These are phyloP conservation scores for Lethrus apterus DNA, from an alignment of 1,140 invertebrate genomes.

Conservation along the genomic window DNA sequence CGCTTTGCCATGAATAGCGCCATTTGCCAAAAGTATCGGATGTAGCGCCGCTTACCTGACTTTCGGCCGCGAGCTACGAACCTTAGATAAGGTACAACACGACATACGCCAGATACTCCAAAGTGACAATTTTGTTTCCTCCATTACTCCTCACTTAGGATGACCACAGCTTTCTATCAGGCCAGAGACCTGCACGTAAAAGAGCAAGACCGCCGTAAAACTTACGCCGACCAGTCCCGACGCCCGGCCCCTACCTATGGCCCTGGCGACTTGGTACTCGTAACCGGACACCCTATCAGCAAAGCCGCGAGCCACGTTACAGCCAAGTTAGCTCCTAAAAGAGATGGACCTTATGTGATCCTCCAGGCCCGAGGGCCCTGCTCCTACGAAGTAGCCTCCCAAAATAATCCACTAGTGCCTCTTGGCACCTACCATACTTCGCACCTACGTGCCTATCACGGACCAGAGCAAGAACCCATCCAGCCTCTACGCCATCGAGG, in stretches of 20 bases:
- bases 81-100: slow-evolving; percentile 14
- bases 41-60: slow-evolving; percentile 39
- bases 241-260: not conserved
- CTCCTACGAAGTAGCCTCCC: not conserved
- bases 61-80: slow-evolving; percentile 33
- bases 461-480: not conserved
- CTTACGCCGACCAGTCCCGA: not conserved
- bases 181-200: not conserved
- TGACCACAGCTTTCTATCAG: not conserved
- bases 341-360: not conserved
- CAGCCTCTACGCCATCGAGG: not conserved
- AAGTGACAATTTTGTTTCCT: slow-evolving; percentile 28
- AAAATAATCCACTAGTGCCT: not conserved
- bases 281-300: not conserved
- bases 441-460: not conserved
- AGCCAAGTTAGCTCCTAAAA: not conserved
- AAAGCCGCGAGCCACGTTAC: not conserved
- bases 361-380: not conserved
- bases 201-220: not conserved
- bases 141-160: slow-evolving; percentile 25
- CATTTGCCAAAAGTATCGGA: slow-evolving; percentile 34
- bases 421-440: not conserved
- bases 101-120: slow-evolving; percentile 26
- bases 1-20: slow-evolving; percentile 41
- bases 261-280: not conserved